phyloP scores from a whole-genome alignment of 2,113 vertebrate genomes.

The Calyptommatus sinebrachiatus region DNA sequence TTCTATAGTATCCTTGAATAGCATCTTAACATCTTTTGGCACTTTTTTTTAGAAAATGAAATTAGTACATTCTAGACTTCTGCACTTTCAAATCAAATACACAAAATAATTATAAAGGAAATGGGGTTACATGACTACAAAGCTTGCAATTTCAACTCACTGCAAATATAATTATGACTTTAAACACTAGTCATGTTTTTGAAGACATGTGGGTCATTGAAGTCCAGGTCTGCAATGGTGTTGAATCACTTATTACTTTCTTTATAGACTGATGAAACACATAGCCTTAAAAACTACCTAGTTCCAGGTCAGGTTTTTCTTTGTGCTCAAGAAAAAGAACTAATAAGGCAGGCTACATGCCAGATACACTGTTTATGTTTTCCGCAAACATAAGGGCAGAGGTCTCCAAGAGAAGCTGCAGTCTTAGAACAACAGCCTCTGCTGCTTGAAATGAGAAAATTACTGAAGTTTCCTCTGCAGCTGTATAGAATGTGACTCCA shows the following conservation, averaged over 20 bases:
- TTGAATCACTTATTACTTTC: slow-evolving; percentile 1
- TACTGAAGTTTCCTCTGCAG: not conserved
- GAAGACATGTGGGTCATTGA: slow-evolving; percentile 32
- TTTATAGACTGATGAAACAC: not conserved
- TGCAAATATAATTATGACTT: slow-evolving; percentile 50
- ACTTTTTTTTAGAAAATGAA: slow-evolving; percentile 58
- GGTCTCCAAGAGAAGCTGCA: not conserved
- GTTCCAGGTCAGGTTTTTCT: not conserved
- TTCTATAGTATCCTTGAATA: slow-evolving; percentile 32
- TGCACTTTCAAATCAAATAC: slow-evolving; percentile 41
- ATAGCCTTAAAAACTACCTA: not conserved
- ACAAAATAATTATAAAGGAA: slow-evolving; percentile 43
- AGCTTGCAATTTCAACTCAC: slow-evolving; percentile 31
- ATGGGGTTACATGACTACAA: slow-evolving; percentile 16
- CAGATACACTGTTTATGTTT: not conserved
- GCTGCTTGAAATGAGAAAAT: not conserved
- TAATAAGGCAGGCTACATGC: rapidly evolving
- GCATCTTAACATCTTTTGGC: slow-evolving; percentile 39
- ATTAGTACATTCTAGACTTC: slow-evolving; percentile 23
- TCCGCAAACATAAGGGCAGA: not conserved
- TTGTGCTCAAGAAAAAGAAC: not conserved
- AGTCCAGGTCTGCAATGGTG: slow-evolving; percentile 1
- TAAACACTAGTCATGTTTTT: not conserved
- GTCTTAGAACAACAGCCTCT: not conserved
- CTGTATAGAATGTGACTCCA: not conserved